Evolutionary conservation across 2,797 vertebrate genomes (phyloP).

Genomic region (Pseudochromis fuscus): DNA sequence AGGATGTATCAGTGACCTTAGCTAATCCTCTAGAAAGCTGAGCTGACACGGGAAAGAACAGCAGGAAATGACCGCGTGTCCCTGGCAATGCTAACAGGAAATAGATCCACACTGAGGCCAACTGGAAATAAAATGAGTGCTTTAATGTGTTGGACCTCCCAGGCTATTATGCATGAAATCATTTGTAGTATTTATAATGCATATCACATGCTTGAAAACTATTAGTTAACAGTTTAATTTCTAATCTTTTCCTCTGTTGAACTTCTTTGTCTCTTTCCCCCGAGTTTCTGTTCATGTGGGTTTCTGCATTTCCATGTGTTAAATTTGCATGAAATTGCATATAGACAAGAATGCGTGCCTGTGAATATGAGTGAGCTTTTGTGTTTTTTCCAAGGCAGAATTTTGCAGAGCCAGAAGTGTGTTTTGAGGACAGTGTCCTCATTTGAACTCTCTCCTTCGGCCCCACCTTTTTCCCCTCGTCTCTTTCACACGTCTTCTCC

Average conservation of each 20-base stretch:
- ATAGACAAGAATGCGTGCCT: conserved; percentile 6
- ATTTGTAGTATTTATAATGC: conserved; percentile 37
- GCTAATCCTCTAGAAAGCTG: conserved; percentile 42
- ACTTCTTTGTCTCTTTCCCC: conserved; percentile 18
- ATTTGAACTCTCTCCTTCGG: conserved; percentile 53
- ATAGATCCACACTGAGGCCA: conserved; percentile 48
- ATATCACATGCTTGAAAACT: neutral
- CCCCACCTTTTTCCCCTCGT: conserved; percentile 37
- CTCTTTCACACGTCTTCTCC: conserved; percentile 14
- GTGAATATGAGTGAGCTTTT: neutral
- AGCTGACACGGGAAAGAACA: conserved; percentile 57
- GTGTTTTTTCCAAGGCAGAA: conserved; percentile 18
- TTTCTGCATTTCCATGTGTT: conserved; percentile 17
- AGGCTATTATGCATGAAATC: neutral
- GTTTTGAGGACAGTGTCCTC: conserved; percentile 66
- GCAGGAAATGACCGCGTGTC: conserved; percentile 67
- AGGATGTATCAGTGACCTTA: conserved; percentile 36
- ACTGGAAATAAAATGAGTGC: conserved; percentile 33
- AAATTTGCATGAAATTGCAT: conserved; percentile 14
- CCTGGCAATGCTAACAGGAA: conserved; percentile 62
- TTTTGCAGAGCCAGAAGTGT: conserved; percentile 29
- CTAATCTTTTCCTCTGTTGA: neutral
- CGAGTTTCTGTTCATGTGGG: conserved; percentile 10
- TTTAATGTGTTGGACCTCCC: no score
- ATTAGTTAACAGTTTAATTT: conserved; percentile 21